A percentile compares a stretch with the other conserved stretches of the same genome.
Evolutionary conservation across 2,797 vertebrate genomes (phyloP).

Genomic region (Notolepis coatsorum): DNA sequence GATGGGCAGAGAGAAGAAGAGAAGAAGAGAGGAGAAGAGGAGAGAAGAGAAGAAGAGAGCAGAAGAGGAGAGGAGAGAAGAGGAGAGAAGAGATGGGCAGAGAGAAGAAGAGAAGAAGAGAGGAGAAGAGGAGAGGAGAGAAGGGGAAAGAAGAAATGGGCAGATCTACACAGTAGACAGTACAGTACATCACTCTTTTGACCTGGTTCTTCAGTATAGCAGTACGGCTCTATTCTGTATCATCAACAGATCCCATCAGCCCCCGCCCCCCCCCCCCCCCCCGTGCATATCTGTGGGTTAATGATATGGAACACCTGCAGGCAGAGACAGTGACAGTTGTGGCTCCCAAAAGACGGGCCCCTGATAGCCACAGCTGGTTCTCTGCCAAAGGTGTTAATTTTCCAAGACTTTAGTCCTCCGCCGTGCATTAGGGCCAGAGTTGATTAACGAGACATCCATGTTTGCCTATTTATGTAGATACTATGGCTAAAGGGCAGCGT

Average conservation of each 20-base stretch:
- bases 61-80: background rate
- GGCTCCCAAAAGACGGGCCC: slow-evolving; percentile 50
- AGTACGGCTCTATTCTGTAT: background rate
- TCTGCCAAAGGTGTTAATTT: slow-evolving; percentile 52
- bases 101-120: background rate
- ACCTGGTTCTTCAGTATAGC: background rate
- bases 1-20: too few species aligned
- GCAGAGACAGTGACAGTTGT: slow-evolving; percentile 40
- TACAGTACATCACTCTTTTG: background rate
- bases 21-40: too few species aligned
- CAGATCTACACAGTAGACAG: background rate
- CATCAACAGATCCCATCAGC: background rate
- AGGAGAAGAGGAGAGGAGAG: background rate
- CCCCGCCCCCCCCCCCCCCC: background rate
- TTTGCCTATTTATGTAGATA: slow-evolving; percentile 35
- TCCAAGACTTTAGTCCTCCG: slow-evolving; percentile 40
- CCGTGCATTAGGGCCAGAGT: slow-evolving; percentile 26
- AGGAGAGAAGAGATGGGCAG: too few species aligned
- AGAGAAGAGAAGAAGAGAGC: background rate
- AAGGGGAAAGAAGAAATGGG: background rate
- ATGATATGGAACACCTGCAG: slow-evolving; percentile 46
- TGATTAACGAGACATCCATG: slow-evolving; percentile 34
- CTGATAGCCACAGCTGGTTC: slow-evolving; percentile 54
- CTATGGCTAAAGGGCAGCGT: too few species aligned
- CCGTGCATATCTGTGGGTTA: slow-evolving; percentile 12